Evolutionary conservation across 92 coral and sea anemone species (phyloP).

Genomic region (Pocillopora meandrina): DNA sequence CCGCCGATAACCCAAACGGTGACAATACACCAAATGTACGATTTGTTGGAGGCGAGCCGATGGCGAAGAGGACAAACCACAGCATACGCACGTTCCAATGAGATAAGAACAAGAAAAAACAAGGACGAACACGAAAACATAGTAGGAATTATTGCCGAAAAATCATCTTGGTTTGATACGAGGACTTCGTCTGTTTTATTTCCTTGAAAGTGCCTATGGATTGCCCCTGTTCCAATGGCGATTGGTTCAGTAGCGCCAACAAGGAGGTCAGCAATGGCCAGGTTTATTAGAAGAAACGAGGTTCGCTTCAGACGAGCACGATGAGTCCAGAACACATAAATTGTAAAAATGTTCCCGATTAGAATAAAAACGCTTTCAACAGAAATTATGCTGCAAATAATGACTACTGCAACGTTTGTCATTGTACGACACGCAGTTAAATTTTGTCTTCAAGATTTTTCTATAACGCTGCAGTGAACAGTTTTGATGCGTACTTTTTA

Average conservation of each 20-base stretch:
- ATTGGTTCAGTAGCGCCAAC: not conserved
- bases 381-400: not conserved
- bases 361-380: conserved; percentile 4
- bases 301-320: conserved; percentile 12
- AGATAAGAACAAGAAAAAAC: conserved; percentile 7
- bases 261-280: conserved; percentile 23
- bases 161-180: not conserved
- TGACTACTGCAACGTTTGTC: not conserved
- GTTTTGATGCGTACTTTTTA: not conserved
- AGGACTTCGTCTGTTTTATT: not conserved
- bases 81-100: conserved; percentile 37
- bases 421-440: not conserved
- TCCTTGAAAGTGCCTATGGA: conserved; percentile 4
- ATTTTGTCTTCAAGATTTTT: not conserved
- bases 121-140: not conserved
- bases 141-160: not conserved
- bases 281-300: conserved; percentile 6
- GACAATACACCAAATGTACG: not conserved
- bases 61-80: conserved; percentile 36
- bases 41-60: not conserved
- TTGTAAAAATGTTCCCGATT: conserved; percentile 24
- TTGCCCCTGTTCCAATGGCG: not conserved
- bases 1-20: conserved; percentile 13
- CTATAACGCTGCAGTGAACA: not conserved
- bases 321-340: conserved; percentile 33